phyloP scores from a whole-genome alignment of 2,113 vertebrate species.

The Parus major region DNA sequence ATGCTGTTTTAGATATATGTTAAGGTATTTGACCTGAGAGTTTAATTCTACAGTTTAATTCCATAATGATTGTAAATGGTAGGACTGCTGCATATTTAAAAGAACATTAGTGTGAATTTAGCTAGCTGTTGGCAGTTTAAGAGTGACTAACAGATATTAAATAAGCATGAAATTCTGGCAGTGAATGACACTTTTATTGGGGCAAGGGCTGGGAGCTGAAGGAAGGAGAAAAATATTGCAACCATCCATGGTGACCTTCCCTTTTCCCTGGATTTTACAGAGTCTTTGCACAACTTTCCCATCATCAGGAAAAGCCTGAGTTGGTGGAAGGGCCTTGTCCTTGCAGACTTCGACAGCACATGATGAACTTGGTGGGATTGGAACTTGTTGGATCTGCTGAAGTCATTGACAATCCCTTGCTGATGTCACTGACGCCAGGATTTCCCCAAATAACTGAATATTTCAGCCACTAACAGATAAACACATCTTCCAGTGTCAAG shows the following conservation, averaged over 20 bases:
- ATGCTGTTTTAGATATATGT: conserved; percentile 56
- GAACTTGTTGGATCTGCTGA: neutral
- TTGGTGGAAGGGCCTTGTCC: neutral
- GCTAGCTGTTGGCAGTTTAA: conserved; percentile 58
- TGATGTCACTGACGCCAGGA: neutral
- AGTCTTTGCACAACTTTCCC: neutral
- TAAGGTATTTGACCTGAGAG: conserved; percentile 60
- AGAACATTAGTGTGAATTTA: conserved; percentile 53
- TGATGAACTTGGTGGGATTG: neutral
- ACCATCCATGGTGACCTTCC: conserved; percentile 10
- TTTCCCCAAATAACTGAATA: neutral
- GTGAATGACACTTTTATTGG: conserved; percentile 60
- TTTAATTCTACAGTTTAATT: conserved; percentile 60
- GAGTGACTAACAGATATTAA: conserved; percentile 63
- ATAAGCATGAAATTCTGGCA: conserved; percentile 55
- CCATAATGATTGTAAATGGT: conserved; percentile 54
- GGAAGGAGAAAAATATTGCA: conserved; percentile 32
- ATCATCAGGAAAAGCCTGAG: accelerated
- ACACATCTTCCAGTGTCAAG: neutral
- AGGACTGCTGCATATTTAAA: conserved; percentile 49
- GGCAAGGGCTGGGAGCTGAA: neutral
- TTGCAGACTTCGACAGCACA: neutral
- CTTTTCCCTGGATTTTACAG: neutral
- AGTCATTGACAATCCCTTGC: neutral
- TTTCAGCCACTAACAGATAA: neutral